Conservation (phyloP, 2,797 vertebrate genomes). For the Megaceryle alcyon region DNA sequence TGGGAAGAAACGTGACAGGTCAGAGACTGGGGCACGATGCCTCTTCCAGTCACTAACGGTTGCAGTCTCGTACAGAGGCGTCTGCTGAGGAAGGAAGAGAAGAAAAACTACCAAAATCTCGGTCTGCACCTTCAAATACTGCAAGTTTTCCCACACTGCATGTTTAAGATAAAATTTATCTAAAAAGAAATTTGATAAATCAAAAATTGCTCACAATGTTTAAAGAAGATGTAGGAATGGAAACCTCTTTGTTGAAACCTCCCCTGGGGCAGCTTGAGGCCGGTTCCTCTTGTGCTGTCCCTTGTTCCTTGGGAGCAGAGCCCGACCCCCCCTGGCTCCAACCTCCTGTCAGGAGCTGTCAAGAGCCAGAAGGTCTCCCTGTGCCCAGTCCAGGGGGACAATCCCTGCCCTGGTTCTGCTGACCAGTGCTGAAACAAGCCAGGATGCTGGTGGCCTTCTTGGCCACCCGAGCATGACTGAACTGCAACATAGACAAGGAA, state of each 20-base stretch:
- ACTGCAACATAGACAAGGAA: not conserved
- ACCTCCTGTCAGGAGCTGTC: too few species aligned
- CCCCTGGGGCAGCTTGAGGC: too few species aligned
- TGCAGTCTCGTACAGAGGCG: not conserved
- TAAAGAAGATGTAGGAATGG: not conserved
- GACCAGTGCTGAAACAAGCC: too few species aligned
- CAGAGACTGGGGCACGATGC: fast-evolving
- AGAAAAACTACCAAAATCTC: not conserved
- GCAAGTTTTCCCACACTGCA: not conserved
- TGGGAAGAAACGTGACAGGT: not conserved
- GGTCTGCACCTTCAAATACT: not conserved
- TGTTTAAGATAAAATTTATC: not conserved
- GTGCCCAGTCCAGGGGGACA: not conserved
- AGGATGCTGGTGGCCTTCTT: not conserved
- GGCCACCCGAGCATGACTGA: not conserved
- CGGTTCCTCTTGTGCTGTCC: too few species aligned
- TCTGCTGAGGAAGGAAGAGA: not conserved
- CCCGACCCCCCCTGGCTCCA: too few species aligned
- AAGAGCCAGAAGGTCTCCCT: too few species aligned
- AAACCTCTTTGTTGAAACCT: not conserved
- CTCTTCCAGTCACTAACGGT: not conserved
- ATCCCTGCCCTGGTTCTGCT: not conserved
- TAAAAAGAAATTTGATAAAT: not conserved
- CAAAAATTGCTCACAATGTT: not conserved
- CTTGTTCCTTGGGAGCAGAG: too few species aligned